Evolutionary conservation across 1,140 invertebrate genomes (phyloP).

Genomic region (Cataglyphis hispanica): DNA sequence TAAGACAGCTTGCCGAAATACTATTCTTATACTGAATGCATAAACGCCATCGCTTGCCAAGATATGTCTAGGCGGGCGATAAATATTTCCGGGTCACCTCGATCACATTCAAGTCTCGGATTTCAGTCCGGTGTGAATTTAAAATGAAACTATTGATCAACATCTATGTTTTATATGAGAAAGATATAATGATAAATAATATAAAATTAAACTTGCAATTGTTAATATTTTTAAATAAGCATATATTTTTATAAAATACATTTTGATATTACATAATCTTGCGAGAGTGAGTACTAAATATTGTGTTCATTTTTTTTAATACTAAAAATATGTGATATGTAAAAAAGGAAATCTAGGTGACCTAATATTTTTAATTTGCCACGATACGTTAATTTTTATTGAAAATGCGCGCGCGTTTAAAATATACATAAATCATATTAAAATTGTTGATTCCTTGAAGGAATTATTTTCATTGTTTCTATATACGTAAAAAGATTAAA

Average conservation of each 20-base stretch:
- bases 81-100: slow-evolving; percentile 44
- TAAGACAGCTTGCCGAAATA: slow-evolving; percentile 44
- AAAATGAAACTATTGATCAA: not conserved
- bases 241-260: not conserved
- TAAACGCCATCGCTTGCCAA: slow-evolving; percentile 64
- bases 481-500: not conserved
- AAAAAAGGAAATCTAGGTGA: not conserved
- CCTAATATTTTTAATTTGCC: not conserved
- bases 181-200: not conserved
- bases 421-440: not conserved
- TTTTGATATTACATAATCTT: not conserved
- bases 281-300: slow-evolving; percentile 4
- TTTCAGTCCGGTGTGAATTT: slow-evolving; percentile 1
- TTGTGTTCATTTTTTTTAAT: slow-evolving; percentile 9
- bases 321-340: not conserved
- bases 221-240: not conserved
- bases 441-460: not conserved
- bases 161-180: not conserved
- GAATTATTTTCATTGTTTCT: not conserved
- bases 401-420: not conserved
- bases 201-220: slow-evolving; percentile 16
- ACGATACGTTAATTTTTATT: not conserved
- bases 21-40: slow-evolving; percentile 64
- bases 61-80: slow-evolving; percentile 17
- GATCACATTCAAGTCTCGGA: slow-evolving; percentile 24